These are phyloP conservation scores for Yponomeuta evonymella DNA, from an alignment of 2,888 invertebrate genomes.

Conservation along the genomic window DNA sequence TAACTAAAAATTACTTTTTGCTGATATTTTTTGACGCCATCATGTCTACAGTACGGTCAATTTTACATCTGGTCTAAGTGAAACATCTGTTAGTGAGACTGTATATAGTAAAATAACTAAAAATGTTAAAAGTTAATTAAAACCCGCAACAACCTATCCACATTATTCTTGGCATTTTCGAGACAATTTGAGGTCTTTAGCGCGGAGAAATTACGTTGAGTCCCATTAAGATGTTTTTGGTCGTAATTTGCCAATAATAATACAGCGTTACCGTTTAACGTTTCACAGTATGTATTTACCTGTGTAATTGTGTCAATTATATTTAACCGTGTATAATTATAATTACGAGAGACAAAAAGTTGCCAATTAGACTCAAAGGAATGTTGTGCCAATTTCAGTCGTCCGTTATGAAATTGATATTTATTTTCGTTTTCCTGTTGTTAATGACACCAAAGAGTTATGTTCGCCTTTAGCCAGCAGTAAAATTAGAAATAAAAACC, in stretches of 20 bases:
- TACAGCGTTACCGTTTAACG: slow-evolving; percentile 4
- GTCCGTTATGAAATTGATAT: slow-evolving; percentile 25
- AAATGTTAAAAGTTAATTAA: neutral
- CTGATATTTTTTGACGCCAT: neutral
- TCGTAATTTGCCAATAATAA: slow-evolving; percentile 13
- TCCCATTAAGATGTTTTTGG: neutral
- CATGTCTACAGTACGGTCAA: neutral
- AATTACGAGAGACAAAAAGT: slow-evolving; percentile 18
- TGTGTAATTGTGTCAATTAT: slow-evolving; percentile 19
- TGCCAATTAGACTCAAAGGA: slow-evolving; percentile 20
- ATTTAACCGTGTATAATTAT: slow-evolving; percentile 15
- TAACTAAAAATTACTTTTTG: too few species aligned
- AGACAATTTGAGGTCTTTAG: neutral
- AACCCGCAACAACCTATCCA: neutral
- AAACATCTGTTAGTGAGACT: too few species aligned
- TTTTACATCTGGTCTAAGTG: too few species aligned
- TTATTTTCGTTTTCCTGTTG: slow-evolving; percentile 17
- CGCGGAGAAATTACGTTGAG: neutral
- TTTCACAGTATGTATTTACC: neutral
- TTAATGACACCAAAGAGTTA: neutral
- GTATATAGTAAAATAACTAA: too few species aligned
- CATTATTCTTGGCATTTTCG: neutral
- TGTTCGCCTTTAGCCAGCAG: too few species aligned
- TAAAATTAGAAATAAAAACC: too few species aligned
- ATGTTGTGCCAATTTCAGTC: slow-evolving; percentile 17